Percentiles rank a stretch among this genome's conserved stretches.
phyloP scores from a whole-genome alignment of 2,888 invertebrate genomes.

The Protophormia terraenovae region DNA sequence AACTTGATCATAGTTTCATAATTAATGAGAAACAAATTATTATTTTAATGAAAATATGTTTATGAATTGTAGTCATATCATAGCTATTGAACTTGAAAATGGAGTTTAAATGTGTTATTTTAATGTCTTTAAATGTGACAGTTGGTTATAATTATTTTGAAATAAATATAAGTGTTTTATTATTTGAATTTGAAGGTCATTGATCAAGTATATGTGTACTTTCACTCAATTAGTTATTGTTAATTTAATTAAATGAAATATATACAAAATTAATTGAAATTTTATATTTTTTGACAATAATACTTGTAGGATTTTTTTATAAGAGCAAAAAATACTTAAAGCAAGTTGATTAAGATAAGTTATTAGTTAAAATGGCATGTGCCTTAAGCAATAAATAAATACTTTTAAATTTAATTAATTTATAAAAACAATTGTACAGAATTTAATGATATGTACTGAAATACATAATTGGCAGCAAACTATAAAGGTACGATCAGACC shows the following conservation, averaged over 20 bases:
- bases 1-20: neutral
- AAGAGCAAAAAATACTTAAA: no score
- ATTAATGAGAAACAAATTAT: conserved; percentile 14
- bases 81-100: conserved; percentile 46
- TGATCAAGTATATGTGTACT: neutral
- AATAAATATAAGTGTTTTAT: no score
- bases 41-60: neutral
- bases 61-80: neutral
- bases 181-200: neutral
- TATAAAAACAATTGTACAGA: no score
- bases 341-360: no score
- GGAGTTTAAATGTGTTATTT: neutral
- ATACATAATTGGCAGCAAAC: no score
- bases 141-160: neutral
- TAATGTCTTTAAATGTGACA: neutral
- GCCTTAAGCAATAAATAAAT: no score
- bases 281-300: neutral
- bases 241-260: neutral
- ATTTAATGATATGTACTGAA: no score
- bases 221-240: neutral
- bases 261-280: neutral
- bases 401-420: no score
- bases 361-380: no score
- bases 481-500: no score
- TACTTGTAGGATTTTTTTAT: no score